Evolutionary conservation across 2,797 vertebrate genomes (phyloP).

Genomic region (Dromococcyx pavoninus): DNA sequence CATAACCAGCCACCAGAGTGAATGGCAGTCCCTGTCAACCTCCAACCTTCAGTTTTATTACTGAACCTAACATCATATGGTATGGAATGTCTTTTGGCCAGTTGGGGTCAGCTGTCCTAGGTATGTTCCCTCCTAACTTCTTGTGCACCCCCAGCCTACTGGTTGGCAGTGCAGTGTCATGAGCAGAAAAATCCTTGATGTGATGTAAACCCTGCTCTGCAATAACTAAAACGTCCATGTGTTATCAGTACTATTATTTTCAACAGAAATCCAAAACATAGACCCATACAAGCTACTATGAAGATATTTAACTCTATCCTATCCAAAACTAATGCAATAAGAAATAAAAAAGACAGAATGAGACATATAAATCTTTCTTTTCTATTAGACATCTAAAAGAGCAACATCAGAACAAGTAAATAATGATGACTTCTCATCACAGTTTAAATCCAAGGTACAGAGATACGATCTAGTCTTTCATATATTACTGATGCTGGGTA

Average conservation of each 20-base stretch:
- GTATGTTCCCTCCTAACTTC: background rate
- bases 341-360: background rate
- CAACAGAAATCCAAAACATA: background rate
- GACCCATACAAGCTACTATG: background rate
- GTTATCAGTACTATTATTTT: background rate
- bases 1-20: background rate
- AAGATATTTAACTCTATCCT: background rate
- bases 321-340: background rate
- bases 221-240: background rate
- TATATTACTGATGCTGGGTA: background rate
- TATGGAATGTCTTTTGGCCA: background rate
- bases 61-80: accelerated
- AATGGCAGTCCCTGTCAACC: accelerated
- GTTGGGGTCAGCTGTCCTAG: background rate
- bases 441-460: background rate
- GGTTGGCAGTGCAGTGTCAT: accelerated
- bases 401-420: background rate
- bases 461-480: background rate
- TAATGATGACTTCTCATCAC: background rate
- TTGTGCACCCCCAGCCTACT: background rate
- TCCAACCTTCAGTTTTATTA: background rate
- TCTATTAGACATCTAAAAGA: background rate
- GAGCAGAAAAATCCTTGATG: background rate
- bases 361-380: background rate
- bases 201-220: background rate